These are phyloP conservation scores for Periparus ater DNA, from an alignment of 2,797 vertebrate species.

Conservation along the genomic window DNA sequence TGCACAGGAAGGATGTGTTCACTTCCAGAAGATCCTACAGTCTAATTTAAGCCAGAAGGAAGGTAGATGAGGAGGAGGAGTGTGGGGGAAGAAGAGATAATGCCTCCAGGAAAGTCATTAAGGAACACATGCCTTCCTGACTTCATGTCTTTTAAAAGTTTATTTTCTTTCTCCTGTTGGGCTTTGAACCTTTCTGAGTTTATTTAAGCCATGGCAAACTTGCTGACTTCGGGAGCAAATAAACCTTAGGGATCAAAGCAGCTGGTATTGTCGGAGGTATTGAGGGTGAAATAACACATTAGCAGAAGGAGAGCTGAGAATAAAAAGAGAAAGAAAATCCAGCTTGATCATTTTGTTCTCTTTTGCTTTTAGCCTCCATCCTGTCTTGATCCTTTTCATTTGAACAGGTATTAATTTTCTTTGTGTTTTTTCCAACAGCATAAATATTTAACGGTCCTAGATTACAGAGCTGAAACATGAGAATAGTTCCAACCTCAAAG, in stretches of 20 bases:
- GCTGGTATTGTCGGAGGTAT: slow-evolving; percentile 4
- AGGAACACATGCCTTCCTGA: slow-evolving; percentile 1
- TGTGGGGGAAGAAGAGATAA: background rate
- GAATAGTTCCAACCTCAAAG: slow-evolving; percentile 3
- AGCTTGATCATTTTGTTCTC: slow-evolving; percentile 30
- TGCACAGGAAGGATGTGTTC: slow-evolving; percentile 40
- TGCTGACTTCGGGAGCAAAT: slow-evolving; percentile 46
- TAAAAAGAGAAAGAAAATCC: slow-evolving; percentile 42
- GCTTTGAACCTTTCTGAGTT: slow-evolving; percentile 43
- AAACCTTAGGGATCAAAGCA: slow-evolving; percentile 64
- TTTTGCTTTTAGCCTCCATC: slow-evolving; percentile 31
- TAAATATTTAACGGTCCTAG: slow-evolving; percentile 54
- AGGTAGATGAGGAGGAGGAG: slow-evolving; percentile 24
- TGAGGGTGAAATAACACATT: slow-evolving; percentile 20
- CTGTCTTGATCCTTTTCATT: slow-evolving; percentile 51
- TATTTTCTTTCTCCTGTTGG: slow-evolving; percentile 18
- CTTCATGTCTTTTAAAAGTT: slow-evolving; percentile 17
- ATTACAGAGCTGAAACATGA: slow-evolving; percentile 26
- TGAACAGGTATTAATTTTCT: slow-evolving; percentile 59
- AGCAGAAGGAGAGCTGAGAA: slow-evolving; percentile 24
- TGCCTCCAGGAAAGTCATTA: slow-evolving; percentile 64
- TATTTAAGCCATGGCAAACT: slow-evolving; percentile 45
- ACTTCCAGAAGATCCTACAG: slow-evolving; percentile 11
- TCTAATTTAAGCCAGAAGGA: slow-evolving; percentile 61
- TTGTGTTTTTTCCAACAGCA: slow-evolving; percentile 36